Base-by-base conservation (phyloP, 2,888 invertebrate genomes). In the Lasioglossum figueresi region DNA sequence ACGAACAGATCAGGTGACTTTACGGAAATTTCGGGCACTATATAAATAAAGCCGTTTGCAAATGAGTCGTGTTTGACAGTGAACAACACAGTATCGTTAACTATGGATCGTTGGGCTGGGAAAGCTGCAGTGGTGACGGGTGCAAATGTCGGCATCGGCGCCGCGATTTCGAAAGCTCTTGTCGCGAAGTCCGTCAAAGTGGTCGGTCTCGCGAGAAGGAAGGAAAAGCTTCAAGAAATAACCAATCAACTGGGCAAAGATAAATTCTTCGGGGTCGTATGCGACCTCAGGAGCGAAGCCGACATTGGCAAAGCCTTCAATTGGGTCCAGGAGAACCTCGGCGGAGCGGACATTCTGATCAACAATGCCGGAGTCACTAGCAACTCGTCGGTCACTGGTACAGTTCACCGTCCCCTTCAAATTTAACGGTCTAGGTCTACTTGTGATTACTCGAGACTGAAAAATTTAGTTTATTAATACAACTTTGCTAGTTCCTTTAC, bases 121-220 rank as follows among this genome's bases (percentile, higher is more conserved):
- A 96, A 96, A 91, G 96, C 96, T 0, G 97, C 97, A 0, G 95
- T 97, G 31, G 96, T 97, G 52, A 97, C 97, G 0, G 97, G 97
- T 0, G 96, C 96, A 23, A 96, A 96, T 92, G 94, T 95, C 0
- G 97, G 97, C 1, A 97, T 97, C 75, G 97, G 96, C 23, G 95
- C 95, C 0, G 95, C 95, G 10, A 95, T 96, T 31, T 93, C 94
- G 2, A 91, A 93, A 86, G 94, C 94, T 74, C 93, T 96, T 27
- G 94, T 95, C 0, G 93, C 95, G 66, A 92, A 95, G 4, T 96
- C 96, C 1, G 88, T 97, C 82, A 95, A 95, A 70, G 96, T 97
- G 0, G 95, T 96, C 1, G 96, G 96, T 0, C 93, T 96, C 86
- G 96, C 96, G 0, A 94, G 96, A 74, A 95, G 96, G 48, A 89